Conservation (phyloP, 2,888 invertebrate genomes). For the Rhabditophanes sp. region DNA sequence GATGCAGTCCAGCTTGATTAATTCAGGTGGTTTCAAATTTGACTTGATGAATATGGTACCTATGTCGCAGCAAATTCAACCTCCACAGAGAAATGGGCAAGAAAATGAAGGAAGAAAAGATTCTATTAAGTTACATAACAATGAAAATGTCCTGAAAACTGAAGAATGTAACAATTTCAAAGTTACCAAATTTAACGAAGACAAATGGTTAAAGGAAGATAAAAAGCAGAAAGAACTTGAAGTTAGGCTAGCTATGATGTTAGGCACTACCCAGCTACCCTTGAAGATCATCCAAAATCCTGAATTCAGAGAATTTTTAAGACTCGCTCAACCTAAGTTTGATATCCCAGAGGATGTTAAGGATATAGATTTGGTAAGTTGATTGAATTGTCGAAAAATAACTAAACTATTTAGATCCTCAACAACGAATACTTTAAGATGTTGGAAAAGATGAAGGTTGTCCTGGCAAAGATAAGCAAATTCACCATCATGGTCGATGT, state of each 20-base stretch:
- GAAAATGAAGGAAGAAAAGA: too few species aligned
- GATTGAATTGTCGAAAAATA: slow-evolving; percentile 1
- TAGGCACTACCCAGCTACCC: slow-evolving; percentile 11
- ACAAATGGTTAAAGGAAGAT: slow-evolving; percentile 36
- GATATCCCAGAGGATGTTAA: slow-evolving; percentile 16
- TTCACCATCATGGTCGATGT: slow-evolving; percentile 12
- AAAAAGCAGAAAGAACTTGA: slow-evolving; percentile 25
- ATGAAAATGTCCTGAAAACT: too few species aligned
- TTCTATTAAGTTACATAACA: too few species aligned
- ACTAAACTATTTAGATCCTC: slow-evolving; percentile 5
- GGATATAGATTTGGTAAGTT: slow-evolving; percentile 13
- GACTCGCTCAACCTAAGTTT: slow-evolving; percentile 31
- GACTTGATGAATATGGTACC: too few species aligned
- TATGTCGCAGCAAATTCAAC: too few species aligned
- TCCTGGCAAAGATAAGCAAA: slow-evolving; percentile 9
- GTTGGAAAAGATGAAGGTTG: slow-evolving; percentile 8
- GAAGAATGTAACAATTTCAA: neutral
- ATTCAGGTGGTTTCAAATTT: too few species aligned
- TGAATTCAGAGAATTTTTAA: slow-evolving; percentile 26
- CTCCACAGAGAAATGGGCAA: too few species aligned
- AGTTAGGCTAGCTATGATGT: slow-evolving; percentile 10
- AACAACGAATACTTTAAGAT: slow-evolving; percentile 7
- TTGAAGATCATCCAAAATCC: slow-evolving; percentile 14
- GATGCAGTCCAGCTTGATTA: too few species aligned
- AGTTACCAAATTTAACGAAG: neutral